Evolutionary conservation across 2,888 invertebrate species (phyloP).

Genomic region (Lordiphosa andalusiaca): DNA sequence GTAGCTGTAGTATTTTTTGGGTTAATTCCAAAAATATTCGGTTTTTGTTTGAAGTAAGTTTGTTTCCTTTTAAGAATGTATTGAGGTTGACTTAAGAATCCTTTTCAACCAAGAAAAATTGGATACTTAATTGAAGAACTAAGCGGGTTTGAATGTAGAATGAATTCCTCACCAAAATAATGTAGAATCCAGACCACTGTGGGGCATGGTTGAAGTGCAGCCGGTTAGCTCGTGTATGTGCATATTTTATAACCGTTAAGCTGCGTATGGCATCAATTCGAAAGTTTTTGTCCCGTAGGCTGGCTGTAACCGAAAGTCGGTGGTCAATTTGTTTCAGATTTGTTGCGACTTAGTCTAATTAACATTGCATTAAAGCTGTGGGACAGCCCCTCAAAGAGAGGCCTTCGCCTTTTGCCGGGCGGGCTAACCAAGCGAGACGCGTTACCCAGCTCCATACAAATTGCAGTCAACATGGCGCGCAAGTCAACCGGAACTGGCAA

Average conservation of each 20-base stretch:
- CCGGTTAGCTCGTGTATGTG: constrained; percentile 39
- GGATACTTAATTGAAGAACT: too few relatives aligned
- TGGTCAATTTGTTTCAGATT: constrained; percentile 71
- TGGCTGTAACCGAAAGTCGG: constrained; percentile 50
- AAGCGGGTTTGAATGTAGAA: too few relatives aligned
- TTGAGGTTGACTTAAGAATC: too few relatives aligned
- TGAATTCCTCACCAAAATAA: too few relatives aligned
- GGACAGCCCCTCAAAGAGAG: constrained; percentile 22
- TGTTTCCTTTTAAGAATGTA: too few relatives aligned
- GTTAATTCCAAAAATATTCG: too few relatives aligned
- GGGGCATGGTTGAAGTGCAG: neutral
- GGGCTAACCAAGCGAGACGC: constrained; percentile 64
- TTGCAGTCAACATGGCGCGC: constrained; percentile 70
- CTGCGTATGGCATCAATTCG: constrained; percentile 20
- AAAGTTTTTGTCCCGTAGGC: constrained; percentile 41
- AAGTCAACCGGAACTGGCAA: constrained; percentile 69
- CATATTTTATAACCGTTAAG: constrained; percentile 47
- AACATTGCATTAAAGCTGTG: constrained; percentile 62
- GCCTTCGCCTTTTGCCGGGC: constrained; percentile 45
- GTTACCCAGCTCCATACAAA: constrained; percentile 61
- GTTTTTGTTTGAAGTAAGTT: too few relatives aligned
- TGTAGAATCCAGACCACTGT: neutral
- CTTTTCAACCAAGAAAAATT: too few relatives aligned
- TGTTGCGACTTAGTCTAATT: constrained; percentile 57
- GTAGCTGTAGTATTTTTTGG: too few relatives aligned